Evolutionary conservation across 1,140 invertebrate species (phyloP), one percentile per base, ranked within the genome.

Genomic region (Muscidifurax raptorellus): DNA sequence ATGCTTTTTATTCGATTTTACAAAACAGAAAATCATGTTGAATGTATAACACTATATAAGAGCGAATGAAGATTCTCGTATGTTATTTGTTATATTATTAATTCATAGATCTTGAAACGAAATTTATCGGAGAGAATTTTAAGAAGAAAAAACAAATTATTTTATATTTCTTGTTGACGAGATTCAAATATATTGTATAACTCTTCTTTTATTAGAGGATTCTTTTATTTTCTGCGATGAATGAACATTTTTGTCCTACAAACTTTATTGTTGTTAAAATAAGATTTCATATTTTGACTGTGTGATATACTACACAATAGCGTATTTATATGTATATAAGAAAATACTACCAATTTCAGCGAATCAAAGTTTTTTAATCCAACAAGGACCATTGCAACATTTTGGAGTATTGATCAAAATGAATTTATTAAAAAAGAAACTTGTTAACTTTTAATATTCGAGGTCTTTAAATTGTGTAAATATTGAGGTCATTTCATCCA

Each of bases 361-460:
- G 84, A 89, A 85, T 85, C 84, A 85, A 66, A 88, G 30, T 88
- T 91, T 91, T 90, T 89, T 90, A 90, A 90, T 87, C 74, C 84
- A 82, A 72, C 40, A 91, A 87, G 88, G 89, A 90, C 88, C 88
- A 91, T 88, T 90, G 86, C 88, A 90, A 86, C 67, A 87, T 86
- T 90, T 90, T 90, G 76, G 64, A 88, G 52, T 82, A 86, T 80
- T 84, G 87, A 90, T 90, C 83, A 88, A 90, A 87, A 88, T 87
- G 83, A 91, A 91, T 89, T 89, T 87, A 87, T 83, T 87, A 87
- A 88, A 86, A 22, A 85, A 85, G 7, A 40, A 88, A 89, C 80
- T 89, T 90, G 90, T 92, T 91, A 91, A 86, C 87, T 90, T 88
- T 90, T 89, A 87, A 89, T 82, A 82, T 87, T 80, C 76, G 83